Evolutionary conservation across 2,113 vertebrate genomes (phyloP).

Genomic region (Aix galericulata): DNA sequence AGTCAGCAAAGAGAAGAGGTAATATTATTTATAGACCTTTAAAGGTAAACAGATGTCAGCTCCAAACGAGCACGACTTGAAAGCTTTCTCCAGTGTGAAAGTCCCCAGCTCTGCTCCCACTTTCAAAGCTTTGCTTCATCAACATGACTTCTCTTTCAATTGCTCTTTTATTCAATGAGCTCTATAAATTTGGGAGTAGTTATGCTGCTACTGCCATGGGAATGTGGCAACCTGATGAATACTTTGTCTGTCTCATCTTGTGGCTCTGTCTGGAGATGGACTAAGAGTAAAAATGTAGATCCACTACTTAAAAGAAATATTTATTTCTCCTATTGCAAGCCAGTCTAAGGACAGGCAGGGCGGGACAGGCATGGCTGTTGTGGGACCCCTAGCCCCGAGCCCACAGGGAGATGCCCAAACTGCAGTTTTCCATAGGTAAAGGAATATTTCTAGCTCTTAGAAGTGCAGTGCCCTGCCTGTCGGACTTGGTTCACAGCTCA

Average conservation of each 20-base stretch:
- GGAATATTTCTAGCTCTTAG: not conserved
- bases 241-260: conserved; percentile 24
- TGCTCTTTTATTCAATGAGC: conserved; percentile 31
- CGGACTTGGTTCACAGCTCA: not conserved
- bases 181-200: conserved; percentile 13
- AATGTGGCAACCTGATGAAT: conserved; percentile 36
- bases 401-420: not conserved
- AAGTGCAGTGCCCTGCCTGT: not conserved
- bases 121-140: conserved; percentile 44
- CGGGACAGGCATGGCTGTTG: not conserved
- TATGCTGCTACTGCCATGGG: not conserved
- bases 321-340: not conserved
- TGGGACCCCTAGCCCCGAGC: not conserved
- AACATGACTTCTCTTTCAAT: conserved; percentile 35
- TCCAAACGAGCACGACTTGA: conserved; percentile 37
- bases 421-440: not conserved
- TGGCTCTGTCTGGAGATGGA: not conserved
- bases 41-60: conserved; percentile 58
- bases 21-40: conserved; percentile 73
- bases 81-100: conserved; percentile 46
- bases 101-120: not conserved
- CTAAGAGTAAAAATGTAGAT: not conserved
- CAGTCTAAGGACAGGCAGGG: not conserved
- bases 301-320: not conserved
- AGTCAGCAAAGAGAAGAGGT: conserved; percentile 63